Evolutionary conservation across 2,797 vertebrate genomes (phyloP).

Genomic region (Rhinoraja longicauda): DNA sequence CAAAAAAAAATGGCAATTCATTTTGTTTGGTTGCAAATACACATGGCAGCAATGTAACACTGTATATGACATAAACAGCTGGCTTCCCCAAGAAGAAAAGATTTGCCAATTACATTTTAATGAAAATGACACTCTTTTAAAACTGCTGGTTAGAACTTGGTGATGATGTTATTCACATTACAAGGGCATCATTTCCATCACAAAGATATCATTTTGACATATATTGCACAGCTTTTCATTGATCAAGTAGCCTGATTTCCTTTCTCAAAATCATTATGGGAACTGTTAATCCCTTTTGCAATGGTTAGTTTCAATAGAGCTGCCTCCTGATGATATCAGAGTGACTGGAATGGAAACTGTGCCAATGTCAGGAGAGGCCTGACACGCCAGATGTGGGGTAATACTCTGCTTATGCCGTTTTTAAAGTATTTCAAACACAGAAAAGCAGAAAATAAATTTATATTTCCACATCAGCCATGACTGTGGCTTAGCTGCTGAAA

Average conservation of each 20-base stretch:
- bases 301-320: not conserved
- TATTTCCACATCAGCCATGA: not conserved
- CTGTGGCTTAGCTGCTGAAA: not conserved
- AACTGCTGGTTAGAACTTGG: conserved; percentile 12
- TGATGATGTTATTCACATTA: not conserved
- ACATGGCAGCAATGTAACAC: not conserved
- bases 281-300: not conserved
- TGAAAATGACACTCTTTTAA: not conserved
- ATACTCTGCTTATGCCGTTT: not conserved
- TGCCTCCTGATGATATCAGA: not conserved
- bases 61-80: not conserved
- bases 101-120: not conserved
- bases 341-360: not conserved
- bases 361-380: not conserved
- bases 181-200: not conserved
- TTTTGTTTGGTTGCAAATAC: conserved; percentile 22
- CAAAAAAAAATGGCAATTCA: conserved; percentile 3
- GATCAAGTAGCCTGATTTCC: not conserved
- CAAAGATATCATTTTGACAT: not conserved
- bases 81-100: not conserved
- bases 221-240: not conserved
- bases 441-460: not conserved
- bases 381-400: not conserved
- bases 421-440: not conserved
- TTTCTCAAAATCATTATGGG: not conserved